phyloP scores from a whole-genome alignment of 2,888 invertebrate genomes.

The Ophraella communa region DNA sequence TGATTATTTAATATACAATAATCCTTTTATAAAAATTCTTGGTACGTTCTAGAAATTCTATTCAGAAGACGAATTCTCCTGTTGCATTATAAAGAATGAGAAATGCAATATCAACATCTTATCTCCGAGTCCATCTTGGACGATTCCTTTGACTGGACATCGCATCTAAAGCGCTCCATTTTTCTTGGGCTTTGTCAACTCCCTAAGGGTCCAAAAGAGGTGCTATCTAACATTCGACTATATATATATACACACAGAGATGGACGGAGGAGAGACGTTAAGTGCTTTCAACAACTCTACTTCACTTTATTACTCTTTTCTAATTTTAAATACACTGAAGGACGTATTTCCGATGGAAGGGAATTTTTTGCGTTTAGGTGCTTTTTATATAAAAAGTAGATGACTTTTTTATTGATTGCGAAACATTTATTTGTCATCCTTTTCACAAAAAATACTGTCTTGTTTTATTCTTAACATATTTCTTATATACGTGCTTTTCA shows the following conservation, averaged over 20 bases:
- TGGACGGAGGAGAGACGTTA: conserved; percentile 44
- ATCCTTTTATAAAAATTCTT: conserved; percentile 7
- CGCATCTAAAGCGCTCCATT: conserved; percentile 56
- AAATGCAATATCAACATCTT: conserved; percentile 61
- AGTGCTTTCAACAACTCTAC: conserved; percentile 54
- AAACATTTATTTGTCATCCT: background rate
- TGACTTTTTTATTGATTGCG: background rate
- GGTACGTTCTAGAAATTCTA: conserved; percentile 36
- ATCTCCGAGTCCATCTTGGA: conserved; percentile 54
- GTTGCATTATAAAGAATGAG: conserved; percentile 62
- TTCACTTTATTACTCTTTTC: conserved; percentile 50
- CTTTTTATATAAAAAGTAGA: background rate
- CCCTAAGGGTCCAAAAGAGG: conserved; percentile 42
- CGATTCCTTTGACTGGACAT: conserved; percentile 56
- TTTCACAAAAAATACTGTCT: too few species aligned
- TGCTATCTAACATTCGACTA: conserved; percentile 38
- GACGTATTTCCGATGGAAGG: conserved; percentile 9
- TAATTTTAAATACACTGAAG: conserved; percentile 31
- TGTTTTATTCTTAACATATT: too few species aligned
- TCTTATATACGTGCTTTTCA: too few species aligned
- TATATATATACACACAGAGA: conserved; percentile 4
- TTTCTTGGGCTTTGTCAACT: conserved; percentile 53
- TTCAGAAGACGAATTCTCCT: conserved; percentile 50
- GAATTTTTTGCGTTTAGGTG: background rate
- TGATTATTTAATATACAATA: background rate